Conservation (phyloP, 2,113 vertebrate species). For the Dendrocopos noguchii region DNA sequence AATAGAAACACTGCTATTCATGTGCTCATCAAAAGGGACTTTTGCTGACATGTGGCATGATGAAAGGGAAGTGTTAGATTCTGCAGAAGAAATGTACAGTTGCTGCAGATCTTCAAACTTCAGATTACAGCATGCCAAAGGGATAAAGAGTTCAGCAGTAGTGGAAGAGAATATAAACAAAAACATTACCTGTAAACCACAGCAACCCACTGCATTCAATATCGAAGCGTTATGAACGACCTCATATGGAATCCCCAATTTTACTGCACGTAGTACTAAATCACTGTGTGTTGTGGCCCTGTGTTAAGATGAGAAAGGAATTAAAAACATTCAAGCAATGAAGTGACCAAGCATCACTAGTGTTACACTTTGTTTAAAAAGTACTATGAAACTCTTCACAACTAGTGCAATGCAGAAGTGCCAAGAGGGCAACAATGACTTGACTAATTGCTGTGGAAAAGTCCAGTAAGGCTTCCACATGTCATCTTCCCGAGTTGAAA, state of each 20-base stretch:
- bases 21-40: background rate
- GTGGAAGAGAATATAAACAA: background rate
- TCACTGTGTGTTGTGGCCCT: conserved; percentile 98
- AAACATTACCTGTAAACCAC: conserved; percentile 90
- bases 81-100: background rate
- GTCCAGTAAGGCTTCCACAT: background rate
- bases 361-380: background rate
- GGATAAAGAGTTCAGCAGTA: background rate
- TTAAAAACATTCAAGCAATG: background rate
- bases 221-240: conserved; percentile 98
- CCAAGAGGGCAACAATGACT: background rate
- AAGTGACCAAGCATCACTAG: background rate
- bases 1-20: background rate
- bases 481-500: background rate
- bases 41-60: background rate
- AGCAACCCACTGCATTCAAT: conserved; percentile 95
- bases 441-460: background rate
- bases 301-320: conserved; percentile 31
- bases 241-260: conserved; percentile 86
- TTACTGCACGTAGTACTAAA: conserved; percentile 90
- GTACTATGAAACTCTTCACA: background rate
- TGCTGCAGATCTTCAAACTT: background rate
- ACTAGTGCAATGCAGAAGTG: background rate
- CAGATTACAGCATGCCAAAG: background rate
- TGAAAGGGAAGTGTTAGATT: conserved; percentile 23